Evolutionary conservation across 2,797 vertebrate species (phyloP).

Genomic region (Notamacropus eugenii): DNA sequence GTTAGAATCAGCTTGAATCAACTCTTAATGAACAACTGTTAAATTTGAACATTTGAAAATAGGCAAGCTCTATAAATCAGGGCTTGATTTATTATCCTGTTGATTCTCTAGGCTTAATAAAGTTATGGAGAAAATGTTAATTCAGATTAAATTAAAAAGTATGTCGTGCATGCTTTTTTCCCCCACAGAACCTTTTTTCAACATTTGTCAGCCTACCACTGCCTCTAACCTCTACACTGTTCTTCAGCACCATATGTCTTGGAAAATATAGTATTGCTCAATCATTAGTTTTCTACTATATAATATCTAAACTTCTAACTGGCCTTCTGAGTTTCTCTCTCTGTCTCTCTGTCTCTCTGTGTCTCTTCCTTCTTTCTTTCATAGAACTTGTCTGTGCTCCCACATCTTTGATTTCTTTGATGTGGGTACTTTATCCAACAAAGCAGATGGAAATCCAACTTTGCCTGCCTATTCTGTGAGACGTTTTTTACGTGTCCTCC

Average conservation of each 20-base stretch:
- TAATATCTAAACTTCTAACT: background rate
- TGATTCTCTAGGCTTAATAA: background rate
- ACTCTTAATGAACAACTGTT: background rate
- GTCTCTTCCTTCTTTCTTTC: no score
- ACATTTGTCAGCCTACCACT: background rate
- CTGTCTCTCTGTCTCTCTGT: background rate
- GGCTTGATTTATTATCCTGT: background rate
- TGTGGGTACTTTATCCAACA: no score
- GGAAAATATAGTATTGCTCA: background rate
- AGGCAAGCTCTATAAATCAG: background rate
- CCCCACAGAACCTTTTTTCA: no score
- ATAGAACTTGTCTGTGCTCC: no score
- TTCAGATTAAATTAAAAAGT: background rate
- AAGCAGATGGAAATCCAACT: no score
- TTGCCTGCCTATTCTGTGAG: no score
- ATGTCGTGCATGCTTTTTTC: background rate
- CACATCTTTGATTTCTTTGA: no score
- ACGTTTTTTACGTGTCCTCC: no score
- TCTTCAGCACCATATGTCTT: background rate
- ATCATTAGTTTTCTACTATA: background rate
- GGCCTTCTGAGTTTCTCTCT: background rate
- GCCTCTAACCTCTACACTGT: background rate
- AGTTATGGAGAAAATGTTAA: background rate
- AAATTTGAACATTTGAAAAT: background rate
- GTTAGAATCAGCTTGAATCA: background rate